A percentile compares a stretch with the other conserved stretches of the same genome.
These are phyloP conservation scores for Glyptemys insculpta DNA, from an alignment of 2,797 vertebrate species.

Conservation along the genomic window DNA sequence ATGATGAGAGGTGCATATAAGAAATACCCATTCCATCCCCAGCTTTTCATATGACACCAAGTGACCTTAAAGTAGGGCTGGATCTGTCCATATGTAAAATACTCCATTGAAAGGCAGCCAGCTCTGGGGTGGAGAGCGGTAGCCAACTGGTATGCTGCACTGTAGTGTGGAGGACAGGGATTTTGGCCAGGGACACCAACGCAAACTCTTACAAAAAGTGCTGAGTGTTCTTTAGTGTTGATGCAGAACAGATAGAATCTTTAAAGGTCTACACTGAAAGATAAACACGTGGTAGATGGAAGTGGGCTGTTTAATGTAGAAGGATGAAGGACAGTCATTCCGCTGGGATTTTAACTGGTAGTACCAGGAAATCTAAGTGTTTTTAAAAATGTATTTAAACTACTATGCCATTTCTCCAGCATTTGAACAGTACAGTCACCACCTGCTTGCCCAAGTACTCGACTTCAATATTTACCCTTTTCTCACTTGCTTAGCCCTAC, in stretches of 20 bases:
- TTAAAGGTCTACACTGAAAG: background rate
- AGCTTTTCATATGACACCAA: background rate
- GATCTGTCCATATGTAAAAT: background rate
- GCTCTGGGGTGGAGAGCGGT: background rate
- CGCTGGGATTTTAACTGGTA: constrained; percentile 11
- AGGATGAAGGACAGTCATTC: constrained; percentile 19
- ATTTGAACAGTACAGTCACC: constrained; percentile 1
- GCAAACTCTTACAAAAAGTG: background rate
- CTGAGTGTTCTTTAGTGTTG: background rate
- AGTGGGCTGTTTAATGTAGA: background rate
- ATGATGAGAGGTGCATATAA: constrained; percentile 14
- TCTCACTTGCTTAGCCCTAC: constrained; percentile 26
- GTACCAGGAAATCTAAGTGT: constrained; percentile 60
- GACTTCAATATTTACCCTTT: background rate
- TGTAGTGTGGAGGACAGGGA: background rate
- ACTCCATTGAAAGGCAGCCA: background rate
- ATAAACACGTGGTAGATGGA: background rate
- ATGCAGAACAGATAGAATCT: background rate
- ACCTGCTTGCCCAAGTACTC: background rate
- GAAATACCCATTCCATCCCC: background rate
- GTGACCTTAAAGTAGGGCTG: background rate
- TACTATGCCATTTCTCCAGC: background rate
- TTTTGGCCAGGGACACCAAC: background rate
- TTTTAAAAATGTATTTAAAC: constrained; percentile 53
- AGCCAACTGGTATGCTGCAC: background rate